Base-by-base conservation (phyloP, 2,888 invertebrate genomes). In the Leistus spinibarbis region DNA sequence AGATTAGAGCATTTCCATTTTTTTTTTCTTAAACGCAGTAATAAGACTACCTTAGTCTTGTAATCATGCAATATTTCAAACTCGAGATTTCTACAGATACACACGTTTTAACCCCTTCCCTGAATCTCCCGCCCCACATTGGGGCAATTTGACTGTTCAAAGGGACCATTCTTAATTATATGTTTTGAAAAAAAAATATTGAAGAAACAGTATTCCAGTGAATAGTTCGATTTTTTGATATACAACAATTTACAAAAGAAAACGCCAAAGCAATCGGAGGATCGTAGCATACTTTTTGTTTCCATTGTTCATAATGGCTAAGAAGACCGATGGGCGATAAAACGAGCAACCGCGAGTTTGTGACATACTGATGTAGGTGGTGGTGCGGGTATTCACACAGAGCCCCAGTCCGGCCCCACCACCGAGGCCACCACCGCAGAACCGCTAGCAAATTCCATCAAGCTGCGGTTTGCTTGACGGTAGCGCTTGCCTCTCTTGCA, bases 1-100 rank as follows among this genome's bases (percentile, higher is more conserved):
- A 17, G 13, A 57, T 10, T 16, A 10, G 60, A 16, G 60, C 60
- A 60, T 10, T 60, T 3, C 60, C 16, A 13, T 16, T 60, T 40
- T 54, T 54, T 63, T 71, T 64, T 22, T 71, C 71, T 71, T 54
- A 62, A 63, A 70, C 69, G 57, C 69, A 40, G 62, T 70, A 62
- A 70, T 53, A 16, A 3, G 40, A 63, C 24, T n/a, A 54, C 16
- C 54, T 19, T 20, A 27, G 64, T 16, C 5, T 16, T 3, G 54
- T 54, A 13, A 54, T n/a, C n/a, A n/a, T n/a, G n/a, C n/a, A n/a
- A n/a, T n/a, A n/a, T n/a, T n/a, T n/a, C n/a, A n/a, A n/a, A n/a
- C n/a, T n/a, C n/a, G n/a, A n/a, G n/a, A n/a, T n/a, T n/a, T n/a
- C n/a, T n/a, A n/a, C n/a, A n/a, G n/a, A n/a, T n/a, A n/a, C n/a